Percentiles rank a stretch among this genome's conserved stretches.
These are phyloP conservation scores for Cephus pulcher DNA, from an alignment of 2,888 invertebrate genomes.

Conservation along the genomic window DNA sequence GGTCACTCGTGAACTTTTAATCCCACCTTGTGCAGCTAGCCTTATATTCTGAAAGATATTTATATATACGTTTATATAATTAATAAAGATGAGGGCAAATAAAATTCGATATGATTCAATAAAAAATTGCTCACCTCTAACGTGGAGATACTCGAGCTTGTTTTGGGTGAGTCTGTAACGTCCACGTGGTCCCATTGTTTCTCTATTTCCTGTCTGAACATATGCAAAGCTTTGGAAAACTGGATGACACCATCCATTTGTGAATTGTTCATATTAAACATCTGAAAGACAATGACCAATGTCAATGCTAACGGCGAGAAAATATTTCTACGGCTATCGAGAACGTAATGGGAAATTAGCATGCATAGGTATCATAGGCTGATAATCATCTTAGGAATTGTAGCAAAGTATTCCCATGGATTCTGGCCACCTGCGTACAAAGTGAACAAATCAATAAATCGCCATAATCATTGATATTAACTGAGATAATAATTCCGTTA, in stretches of 20 bases:
- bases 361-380: conserved; percentile 8
- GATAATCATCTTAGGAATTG: conserved; percentile 25
- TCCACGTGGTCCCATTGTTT: conserved; percentile 66
- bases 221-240: conserved; percentile 75
- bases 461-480: neutral
- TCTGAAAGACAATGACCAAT: conserved; percentile 68
- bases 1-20: conserved; percentile 53
- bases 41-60: conserved; percentile 66
- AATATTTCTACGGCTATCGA: conserved; percentile 1
- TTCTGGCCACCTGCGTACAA: conserved; percentile 33
- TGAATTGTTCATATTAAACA: conserved; percentile 76
- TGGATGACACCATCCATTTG: conserved; percentile 76
- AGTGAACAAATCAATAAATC: conserved; percentile 14
- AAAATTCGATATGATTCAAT: neutral
- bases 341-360: conserved; percentile 7
- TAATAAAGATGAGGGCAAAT: conserved; percentile 28
- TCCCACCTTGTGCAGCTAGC: conserved; percentile 52
- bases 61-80: conserved; percentile 71
- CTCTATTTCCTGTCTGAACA: conserved; percentile 68
- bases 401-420: conserved; percentile 15
- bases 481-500: neutral
- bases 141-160: conserved; percentile 58
- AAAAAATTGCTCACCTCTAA: conserved; percentile 36
- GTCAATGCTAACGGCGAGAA: neutral
- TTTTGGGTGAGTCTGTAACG: conserved; percentile 47